phyloP scores from a whole-genome alignment of 2,113 vertebrate species.

The Miniopterus natalensis region DNA sequence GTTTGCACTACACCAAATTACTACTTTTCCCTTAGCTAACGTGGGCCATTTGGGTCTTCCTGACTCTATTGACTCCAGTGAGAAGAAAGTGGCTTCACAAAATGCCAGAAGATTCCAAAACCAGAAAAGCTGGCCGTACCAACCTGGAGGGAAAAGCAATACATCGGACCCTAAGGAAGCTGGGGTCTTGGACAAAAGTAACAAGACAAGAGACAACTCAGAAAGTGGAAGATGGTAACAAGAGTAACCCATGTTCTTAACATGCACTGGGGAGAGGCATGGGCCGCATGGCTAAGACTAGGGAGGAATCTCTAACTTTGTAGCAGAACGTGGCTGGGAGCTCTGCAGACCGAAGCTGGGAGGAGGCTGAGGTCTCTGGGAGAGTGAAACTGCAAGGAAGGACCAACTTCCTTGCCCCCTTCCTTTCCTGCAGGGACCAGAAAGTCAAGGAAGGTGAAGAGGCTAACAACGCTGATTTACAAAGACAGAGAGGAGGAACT shows the following conservation, averaged over 20 bases:
- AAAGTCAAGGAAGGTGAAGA: constrained; percentile 67
- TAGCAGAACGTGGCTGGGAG: background rate
- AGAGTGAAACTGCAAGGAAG: background rate
- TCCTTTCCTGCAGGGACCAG: constrained; percentile 39
- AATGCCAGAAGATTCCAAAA: background rate
- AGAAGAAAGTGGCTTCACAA: constrained; percentile 30
- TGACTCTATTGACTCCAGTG: background rate
- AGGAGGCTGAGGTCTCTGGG: background rate
- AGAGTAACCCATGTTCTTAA: background rate
- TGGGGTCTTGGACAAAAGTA: background rate
- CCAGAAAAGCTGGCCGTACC: background rate
- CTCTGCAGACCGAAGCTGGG: background rate
- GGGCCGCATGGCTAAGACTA: background rate
- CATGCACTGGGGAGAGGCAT: background rate
- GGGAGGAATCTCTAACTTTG: constrained; percentile 11
- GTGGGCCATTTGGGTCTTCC: background rate
- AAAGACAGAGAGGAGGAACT: constrained; percentile 65
- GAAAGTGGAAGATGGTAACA: constrained; percentile 10
- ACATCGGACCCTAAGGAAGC: background rate
- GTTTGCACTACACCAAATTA: constrained; percentile 48
- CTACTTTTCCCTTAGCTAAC: constrained; percentile 12
- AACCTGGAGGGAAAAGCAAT: background rate
- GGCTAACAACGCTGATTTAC: constrained; percentile 66
- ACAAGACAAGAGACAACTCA: background rate
- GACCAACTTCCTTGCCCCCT: constrained; percentile 27